Conservation (phyloP, 1,140 invertebrate genomes). For the Drosophila repleta region DNA sequence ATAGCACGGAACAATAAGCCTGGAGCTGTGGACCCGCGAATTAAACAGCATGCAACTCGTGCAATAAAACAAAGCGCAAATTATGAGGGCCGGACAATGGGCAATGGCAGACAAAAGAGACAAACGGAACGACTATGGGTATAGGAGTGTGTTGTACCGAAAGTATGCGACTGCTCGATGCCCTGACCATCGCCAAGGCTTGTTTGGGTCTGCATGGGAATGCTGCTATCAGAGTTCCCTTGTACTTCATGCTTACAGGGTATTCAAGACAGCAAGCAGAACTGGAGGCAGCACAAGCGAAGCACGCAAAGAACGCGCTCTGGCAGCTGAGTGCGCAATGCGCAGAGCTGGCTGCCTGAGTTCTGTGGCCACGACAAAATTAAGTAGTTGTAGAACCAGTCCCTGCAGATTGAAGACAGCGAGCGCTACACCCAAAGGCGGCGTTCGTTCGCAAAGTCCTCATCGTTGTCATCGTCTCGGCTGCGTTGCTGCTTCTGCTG, state of each 20-base stretch:
- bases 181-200: no score
- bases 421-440: constrained; percentile 34
- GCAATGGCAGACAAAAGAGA: constrained; percentile 29
- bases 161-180: constrained; percentile 5
- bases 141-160: no score
- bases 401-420: constrained; percentile 61
- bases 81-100: constrained; percentile 63
- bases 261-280: constrained; percentile 49
- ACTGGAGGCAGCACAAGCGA: constrained; percentile 69
- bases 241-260: constrained; percentile 2
- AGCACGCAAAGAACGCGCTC: constrained; percentile 44
- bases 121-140: constrained; percentile 10
- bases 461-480: constrained; percentile 17
- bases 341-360: constrained; percentile 1
- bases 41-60: constrained; percentile 70
- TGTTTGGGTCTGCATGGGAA: no score
- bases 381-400: constrained; percentile 77
- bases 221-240: no score
- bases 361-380: constrained; percentile 58
- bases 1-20: constrained; percentile 29
- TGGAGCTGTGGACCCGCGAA: constrained; percentile 35
- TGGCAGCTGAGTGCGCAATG: constrained; percentile 25
- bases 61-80: constrained; percentile 72
- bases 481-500: not conserved
- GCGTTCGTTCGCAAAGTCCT: constrained; percentile 31